Evolutionary conservation across 2,888 invertebrate species (phyloP).

Genomic region (Hermaeophaga mercurialis): DNA sequence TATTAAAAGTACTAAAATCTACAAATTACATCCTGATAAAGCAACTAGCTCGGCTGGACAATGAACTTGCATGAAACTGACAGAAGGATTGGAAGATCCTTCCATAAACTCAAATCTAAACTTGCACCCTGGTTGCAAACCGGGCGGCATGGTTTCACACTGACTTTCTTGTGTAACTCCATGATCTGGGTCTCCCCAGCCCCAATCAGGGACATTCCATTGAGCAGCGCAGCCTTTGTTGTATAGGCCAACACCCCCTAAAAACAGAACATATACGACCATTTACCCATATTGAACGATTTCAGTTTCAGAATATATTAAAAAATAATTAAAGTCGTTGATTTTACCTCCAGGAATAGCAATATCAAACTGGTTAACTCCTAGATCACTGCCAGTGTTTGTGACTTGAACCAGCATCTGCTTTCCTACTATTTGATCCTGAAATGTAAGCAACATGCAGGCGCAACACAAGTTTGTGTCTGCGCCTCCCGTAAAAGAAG

Average conservation of each 20-base stretch:
- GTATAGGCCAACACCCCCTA: conserved; percentile 20
- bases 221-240: conserved; percentile 13
- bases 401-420: conserved; percentile 14
- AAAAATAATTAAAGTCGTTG: too few relatives aligned
- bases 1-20: too few relatives aligned
- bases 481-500: conserved; percentile 33
- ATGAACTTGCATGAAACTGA: conserved; percentile 19
- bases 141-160: conserved; percentile 15
- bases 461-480: conserved; percentile 32
- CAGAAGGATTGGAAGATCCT: conserved; percentile 16
- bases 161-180: conserved; percentile 16
- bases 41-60: conserved; percentile 23
- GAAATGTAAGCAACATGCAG: conserved; percentile 31
- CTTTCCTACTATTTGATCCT: conserved; percentile 24
- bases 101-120: conserved; percentile 21
- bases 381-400: conserved; percentile 11
- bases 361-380: conserved; percentile 25
- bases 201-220: conserved; percentile 20
- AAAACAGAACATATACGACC: too few relatives aligned
- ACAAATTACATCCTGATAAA: too few relatives aligned
- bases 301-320: too few relatives aligned
- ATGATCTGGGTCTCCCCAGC: conserved; percentile 27
- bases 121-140: conserved; percentile 18
- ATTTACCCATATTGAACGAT: too few relatives aligned
- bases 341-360: conserved; percentile 23